phyloP scores from a whole-genome alignment of 2,888 invertebrate genomes.

The Copidosoma aretas region DNA sequence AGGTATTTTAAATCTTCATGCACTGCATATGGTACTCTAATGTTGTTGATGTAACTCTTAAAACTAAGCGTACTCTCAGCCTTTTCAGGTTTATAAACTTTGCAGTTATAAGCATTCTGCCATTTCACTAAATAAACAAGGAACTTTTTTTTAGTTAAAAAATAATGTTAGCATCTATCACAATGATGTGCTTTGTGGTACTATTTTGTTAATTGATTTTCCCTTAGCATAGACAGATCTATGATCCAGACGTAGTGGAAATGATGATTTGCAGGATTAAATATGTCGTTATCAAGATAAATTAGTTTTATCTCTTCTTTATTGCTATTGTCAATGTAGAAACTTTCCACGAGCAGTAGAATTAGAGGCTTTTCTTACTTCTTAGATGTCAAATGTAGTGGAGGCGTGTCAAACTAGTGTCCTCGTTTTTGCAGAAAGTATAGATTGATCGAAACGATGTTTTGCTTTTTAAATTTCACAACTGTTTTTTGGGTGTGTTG shows the following conservation, averaged over 20 bases:
- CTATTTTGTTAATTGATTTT: too few species aligned
- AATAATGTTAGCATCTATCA: neutral
- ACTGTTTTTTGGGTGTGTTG: neutral
- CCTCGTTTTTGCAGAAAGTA: neutral
- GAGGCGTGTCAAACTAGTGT: neutral
- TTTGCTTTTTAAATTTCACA: neutral
- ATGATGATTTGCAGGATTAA: too few species aligned
- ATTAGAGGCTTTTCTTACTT: too few species aligned
- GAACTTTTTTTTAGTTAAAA: neutral
- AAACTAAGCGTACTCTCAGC: constrained; percentile 11
- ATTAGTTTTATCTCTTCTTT: too few species aligned
- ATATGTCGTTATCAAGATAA: too few species aligned
- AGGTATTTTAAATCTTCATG: constrained; percentile 23
- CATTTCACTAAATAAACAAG: neutral
- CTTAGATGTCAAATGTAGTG: neutral
- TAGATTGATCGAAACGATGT: neutral
- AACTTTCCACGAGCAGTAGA: too few species aligned
- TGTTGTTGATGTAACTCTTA: constrained; percentile 9
- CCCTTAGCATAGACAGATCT: too few species aligned
- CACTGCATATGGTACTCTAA: constrained; percentile 9
- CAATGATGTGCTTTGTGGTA: too few species aligned
- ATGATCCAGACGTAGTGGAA: too few species aligned
- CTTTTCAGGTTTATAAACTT: neutral
- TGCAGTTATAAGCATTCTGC: neutral
- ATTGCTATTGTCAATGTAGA: neutral